Evolutionary conservation across 2,113 vertebrate species (phyloP), one percentile per base, ranked within the genome.

Genomic region (Xenopus borealis): DNA sequence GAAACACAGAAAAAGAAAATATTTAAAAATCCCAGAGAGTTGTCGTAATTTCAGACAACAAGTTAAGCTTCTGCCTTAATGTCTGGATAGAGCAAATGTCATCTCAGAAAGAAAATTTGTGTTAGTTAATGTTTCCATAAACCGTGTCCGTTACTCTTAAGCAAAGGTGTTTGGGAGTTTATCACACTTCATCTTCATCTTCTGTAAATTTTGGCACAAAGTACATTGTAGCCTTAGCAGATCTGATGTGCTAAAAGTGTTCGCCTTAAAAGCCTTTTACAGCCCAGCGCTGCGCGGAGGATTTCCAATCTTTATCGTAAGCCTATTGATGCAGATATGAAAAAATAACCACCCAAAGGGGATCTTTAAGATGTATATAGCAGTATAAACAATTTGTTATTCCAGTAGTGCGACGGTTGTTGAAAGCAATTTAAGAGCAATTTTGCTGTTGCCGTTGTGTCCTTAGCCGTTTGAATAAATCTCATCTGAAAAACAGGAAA

Each of bases 11-110:
- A 57, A 47, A 19, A 30, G n/a, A 3, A 50, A 74, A 74, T 67
- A 67, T 74, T 75, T 67, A 62, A 67, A 44, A 47, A 12, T 30
- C 27, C 44, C n/a, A 18, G 30, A 33, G 30, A 33, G 30, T 7
- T 33, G 5, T 66, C 14, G 14, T 66, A 47, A 46, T 66, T 66
- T 66, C 58, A 27, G 3, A 66, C 53, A 59, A 9, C 18, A 19
- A 30, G 40, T 23, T 74, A 67, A 74, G 53, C 72, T 53, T 23
- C 52, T 11, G 9, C 19, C 45, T 59, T 40, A 61, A 16, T 46
- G 72, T 67, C 59, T 75, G 55, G 57, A 75, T 67, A 62, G 45
- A n/a, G 20, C 12, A 30, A 10, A 18, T 59, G 63, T 66, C 14
- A 61, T n/a, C 8, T 67, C 40, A 61, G 23, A 27, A 27, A 18